phyloP scores from a whole-genome alignment of 2,888 invertebrate genomes.

The Ophioninae sp. region DNA sequence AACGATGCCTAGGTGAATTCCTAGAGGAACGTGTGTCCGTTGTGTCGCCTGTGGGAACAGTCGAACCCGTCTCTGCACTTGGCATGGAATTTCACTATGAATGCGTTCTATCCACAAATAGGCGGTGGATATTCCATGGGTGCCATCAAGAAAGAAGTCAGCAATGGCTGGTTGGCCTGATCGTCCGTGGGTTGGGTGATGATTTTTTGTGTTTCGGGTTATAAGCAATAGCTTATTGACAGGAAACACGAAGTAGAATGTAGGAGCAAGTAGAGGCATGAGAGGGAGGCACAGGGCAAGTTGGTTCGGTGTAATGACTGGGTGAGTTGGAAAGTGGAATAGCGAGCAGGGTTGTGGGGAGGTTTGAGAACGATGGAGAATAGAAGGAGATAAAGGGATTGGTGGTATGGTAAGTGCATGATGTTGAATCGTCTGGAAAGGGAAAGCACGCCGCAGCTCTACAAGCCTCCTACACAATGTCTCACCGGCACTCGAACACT shows the following conservation, averaged over 20 bases:
- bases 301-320: constrained; percentile 49
- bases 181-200: too few relatives aligned
- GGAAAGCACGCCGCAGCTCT: constrained; percentile 34
- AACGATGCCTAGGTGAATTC: neutral
- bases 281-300: constrained; percentile 20
- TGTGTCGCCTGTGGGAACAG: constrained; percentile 28
- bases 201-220: too few relatives aligned
- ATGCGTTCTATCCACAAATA: neutral
- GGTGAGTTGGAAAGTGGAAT: neutral
- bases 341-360: constrained; percentile 14
- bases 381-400: constrained; percentile 48
- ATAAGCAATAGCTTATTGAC: neutral
- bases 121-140: constrained; percentile 20
- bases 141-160: constrained; percentile 28
- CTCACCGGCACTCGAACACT: constrained; percentile 35
- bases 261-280: constrained; percentile 8
- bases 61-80: constrained; percentile 64
- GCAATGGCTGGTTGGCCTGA: constrained; percentile 21
- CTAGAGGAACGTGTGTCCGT: neutral
- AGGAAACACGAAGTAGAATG: constrained; percentile 44
- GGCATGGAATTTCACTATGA: constrained; percentile 36
- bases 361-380: constrained; percentile 46
- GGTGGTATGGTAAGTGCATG: constrained; percentile 42
- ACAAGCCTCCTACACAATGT: constrained; percentile 36
- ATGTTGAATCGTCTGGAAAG: constrained; percentile 31